Conservation (phyloP, 2,888 invertebrate genomes). For the Patella pellucida region DNA sequence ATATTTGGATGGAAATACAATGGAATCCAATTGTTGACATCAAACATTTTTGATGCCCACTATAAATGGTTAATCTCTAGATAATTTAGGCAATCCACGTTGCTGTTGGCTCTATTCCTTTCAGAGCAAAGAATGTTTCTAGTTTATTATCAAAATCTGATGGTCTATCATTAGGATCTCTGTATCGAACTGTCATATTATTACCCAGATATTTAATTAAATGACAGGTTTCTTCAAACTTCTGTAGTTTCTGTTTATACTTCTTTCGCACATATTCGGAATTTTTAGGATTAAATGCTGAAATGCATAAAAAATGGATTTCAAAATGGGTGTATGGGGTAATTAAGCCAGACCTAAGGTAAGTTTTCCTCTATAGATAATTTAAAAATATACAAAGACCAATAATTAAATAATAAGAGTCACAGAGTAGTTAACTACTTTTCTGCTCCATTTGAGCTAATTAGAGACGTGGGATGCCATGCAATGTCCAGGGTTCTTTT, state of each 20-base stretch:
- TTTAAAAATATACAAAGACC: too few species aligned
- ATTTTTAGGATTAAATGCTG: constrained; percentile 71
- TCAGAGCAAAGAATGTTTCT: constrained; percentile 65
- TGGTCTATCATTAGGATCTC: constrained; percentile 66
- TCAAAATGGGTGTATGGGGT: neutral
- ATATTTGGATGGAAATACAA: too few species aligned
- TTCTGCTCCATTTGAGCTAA: too few species aligned
- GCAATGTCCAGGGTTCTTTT: too few species aligned
- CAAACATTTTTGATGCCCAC: too few species aligned
- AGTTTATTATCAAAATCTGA: constrained; percentile 69
- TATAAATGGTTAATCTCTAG: constrained; percentile 28
- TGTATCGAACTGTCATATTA: constrained; percentile 69
- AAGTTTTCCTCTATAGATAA: neutral
- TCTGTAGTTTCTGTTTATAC: constrained; percentile 68
- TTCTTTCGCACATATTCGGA: constrained; percentile 70
- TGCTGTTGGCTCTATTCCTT: constrained; percentile 59
- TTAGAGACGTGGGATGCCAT: too few species aligned
- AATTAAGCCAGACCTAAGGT: neutral
- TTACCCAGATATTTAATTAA: constrained; percentile 69
- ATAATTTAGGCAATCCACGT: constrained; percentile 58
- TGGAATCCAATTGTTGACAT: too few species aligned
- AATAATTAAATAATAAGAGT: too few species aligned
- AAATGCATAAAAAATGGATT: constrained; percentile 27
- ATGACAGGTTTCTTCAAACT: constrained; percentile 70
- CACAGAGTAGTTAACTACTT: too few species aligned